Evolutionary conservation across 1,140 invertebrate genomes (phyloP), one percentile per base, ranked within the genome.

Genomic region (Trinorchestia longiramus): DNA sequence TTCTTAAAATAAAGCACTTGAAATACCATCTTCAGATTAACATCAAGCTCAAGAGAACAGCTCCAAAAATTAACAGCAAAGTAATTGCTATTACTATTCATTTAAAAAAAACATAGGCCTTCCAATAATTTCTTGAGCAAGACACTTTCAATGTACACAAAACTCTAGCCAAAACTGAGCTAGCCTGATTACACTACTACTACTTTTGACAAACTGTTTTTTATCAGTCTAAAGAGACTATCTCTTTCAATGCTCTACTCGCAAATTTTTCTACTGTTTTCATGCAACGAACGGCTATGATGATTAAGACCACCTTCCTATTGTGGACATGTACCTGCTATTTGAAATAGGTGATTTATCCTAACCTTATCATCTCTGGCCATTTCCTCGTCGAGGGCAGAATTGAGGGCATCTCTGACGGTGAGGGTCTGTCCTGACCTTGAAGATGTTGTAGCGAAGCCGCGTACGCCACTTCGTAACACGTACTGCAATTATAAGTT

Each of bases 321-420:
- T 40, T 47, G 53, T 53, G 19, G 6, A 53, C 19, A 53, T 19
- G 47, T 19, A 19, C 6, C 47, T 19, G 19, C 90, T 28, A 40
- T 36, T 94, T 23, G 91, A 19, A 1, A 40, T 53, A 3, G 45
- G 45, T 28, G 15, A 44, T 57, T 42, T 8, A 96, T n/a, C 43
- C 43, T 91, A 40, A 96, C 95, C 43, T 87, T 90, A 53, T 99
- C 99, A 97, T 99, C 99, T 96, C 98, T 98, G 97, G 98, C 98
- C 98, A 99, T 98, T 98, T 99, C 99, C 97, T 99, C 99, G 97
- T 99, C 99, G 97, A 99, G 98, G 0, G 99, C 99, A 87, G 98
- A 98, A 97, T 99, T 99, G 19, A 99, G 97, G n/a, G 99, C 99
- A 98, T 99, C 99, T 97, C 99, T 97, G 0, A 99, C 99, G 6